phyloP scores from a whole-genome alignment of 2,797 vertebrate genomes.

The Myripristis jacobus region DNA sequence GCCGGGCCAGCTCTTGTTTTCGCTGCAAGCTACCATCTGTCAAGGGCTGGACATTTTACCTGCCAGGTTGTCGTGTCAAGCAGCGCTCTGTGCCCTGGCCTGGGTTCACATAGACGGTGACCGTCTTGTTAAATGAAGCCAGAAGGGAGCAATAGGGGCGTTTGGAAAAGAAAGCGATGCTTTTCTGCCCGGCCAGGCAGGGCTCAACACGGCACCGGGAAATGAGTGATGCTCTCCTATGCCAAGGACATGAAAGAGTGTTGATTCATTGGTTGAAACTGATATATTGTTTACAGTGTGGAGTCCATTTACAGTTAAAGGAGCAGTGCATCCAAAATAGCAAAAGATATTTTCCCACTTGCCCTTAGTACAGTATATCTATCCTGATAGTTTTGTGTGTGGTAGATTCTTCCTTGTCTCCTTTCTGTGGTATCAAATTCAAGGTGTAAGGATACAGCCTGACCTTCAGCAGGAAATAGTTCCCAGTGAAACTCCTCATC shows the following conservation, averaged over 20 bases:
- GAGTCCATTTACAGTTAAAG: background rate
- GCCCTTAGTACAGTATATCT: too few relatives aligned
- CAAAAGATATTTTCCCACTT: too few relatives aligned
- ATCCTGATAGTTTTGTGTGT: too few relatives aligned
- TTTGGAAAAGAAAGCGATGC: conserved; percentile 24
- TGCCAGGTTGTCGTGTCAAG: conserved; percentile 41
- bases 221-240: background rate
- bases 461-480: too few relatives aligned
- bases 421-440: too few relatives aligned
- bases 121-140: conserved; percentile 34
- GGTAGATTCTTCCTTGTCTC: too few relatives aligned
- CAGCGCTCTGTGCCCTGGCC: conserved; percentile 9
- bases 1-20: conserved; percentile 54
- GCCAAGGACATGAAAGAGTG: background rate
- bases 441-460: too few relatives aligned
- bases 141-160: background rate
- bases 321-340: too few relatives aligned
- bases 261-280: background rate
- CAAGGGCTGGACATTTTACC: conserved; percentile 40
- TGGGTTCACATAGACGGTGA: background rate
- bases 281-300: background rate
- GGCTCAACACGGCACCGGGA: conserved; percentile 26
- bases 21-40: conserved; percentile 50
- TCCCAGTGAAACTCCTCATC: too few relatives aligned
- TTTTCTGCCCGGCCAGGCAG: conserved; percentile 2